Base-by-base conservation (phyloP, 2,113 vertebrate genomes). In the Menidia beryllina region DNA sequence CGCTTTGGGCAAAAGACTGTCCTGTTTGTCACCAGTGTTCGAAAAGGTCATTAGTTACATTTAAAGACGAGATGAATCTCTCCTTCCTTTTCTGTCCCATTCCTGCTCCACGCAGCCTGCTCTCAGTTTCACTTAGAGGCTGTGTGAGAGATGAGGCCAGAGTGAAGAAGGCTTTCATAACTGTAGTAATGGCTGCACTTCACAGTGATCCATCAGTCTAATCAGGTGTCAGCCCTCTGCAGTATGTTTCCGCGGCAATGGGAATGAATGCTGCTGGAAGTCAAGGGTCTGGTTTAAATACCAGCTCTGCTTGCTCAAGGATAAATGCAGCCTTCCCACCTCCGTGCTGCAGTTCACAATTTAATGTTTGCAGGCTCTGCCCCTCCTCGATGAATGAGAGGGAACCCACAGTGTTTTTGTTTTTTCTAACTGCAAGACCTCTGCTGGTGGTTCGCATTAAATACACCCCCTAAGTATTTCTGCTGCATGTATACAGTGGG, bases 241-340 rank as follows among this genome's bases (percentile, higher is more conserved):
- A 69, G 5, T 54, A 45, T 60, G 76, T 83, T 71, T 58, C 68
- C 69, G 63, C 60, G 63, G 72, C 72, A 50, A 65, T 9, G 26
- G 15, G 26, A 53, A 79, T 17, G 64, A 60, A 72, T 30, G 67
- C 63, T 52, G 39, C 54, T 56, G 72, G 45, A 71, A 81, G 74
- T 77, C 65, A 74, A 82, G 69, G 56, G 60, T 63, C 57, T 47
- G 57, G 52, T 81, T 86, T 79, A 82, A 85, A 88, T 85, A 85
- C 81, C 65, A 34, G 55, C 64, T 19, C 25, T 43, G 45, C 60
- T 75, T 70, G 60, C 73, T 71, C 24, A 52, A 53, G 70, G 70
- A 84, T 86, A 86, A 88, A 90, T 84, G 41, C 77, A 80, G 80
- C 76, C 27, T 70, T 86, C 74, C 59, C 87, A 85, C 73, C 69